These are phyloP conservation scores for Sipha maydis DNA, from an alignment of 2,888 invertebrate species.

Conservation along the genomic window DNA sequence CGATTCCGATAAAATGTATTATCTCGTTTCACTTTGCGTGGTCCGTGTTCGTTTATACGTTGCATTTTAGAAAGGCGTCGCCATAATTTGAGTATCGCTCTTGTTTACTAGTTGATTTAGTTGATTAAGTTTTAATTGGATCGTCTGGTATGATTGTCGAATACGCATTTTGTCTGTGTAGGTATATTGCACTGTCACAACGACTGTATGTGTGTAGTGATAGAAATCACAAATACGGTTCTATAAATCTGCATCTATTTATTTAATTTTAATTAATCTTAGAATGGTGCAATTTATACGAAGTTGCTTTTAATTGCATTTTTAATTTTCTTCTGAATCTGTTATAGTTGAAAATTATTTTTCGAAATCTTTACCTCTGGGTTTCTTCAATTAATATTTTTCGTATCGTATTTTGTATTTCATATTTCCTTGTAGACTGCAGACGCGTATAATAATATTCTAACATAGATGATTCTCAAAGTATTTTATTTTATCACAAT, in stretches of 20 bases:
- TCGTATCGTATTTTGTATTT: no score
- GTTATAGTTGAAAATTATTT: no score
- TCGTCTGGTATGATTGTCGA: neutral
- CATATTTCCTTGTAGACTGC: no score
- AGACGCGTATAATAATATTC: no score
- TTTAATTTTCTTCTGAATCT: no score
- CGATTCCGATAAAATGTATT: neutral
- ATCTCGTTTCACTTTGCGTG: neutral
- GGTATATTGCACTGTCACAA: neutral
- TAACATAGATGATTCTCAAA: no score
- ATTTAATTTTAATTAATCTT: neutral
- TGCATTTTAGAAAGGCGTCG: neutral
- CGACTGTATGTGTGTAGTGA: neutral
- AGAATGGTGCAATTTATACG: neutral
- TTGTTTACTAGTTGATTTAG: neutral
- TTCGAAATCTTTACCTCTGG: no score
- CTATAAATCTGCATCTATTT: neutral
- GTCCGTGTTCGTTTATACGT: neutral
- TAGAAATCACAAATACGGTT: neutral
- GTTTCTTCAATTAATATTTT: no score
- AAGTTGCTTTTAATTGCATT: no score
- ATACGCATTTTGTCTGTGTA: neutral
- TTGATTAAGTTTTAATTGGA: neutral
- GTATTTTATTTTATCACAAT: no score
- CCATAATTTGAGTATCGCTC: neutral